A percentile compares a stretch with the other conserved stretches of the same genome.
Evolutionary conservation across 2,888 invertebrate genomes (phyloP).

Genomic region (Rhingia rostrata): DNA sequence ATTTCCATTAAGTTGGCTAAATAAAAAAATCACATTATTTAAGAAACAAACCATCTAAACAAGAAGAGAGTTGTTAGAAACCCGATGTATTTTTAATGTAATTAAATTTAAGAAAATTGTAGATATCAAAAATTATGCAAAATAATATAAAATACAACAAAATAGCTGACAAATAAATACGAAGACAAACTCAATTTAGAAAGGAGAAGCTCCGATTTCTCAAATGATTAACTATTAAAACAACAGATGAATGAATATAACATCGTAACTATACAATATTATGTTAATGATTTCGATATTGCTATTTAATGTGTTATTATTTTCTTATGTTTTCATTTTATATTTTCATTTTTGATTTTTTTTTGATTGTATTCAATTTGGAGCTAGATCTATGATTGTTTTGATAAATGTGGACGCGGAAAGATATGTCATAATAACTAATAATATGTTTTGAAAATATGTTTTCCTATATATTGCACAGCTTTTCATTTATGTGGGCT

Average conservation of each 20-base stretch:
- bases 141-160: constrained; percentile 19
- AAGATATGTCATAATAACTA: no score
- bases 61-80: constrained; percentile 38
- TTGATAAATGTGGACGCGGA: no score
- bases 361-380: no score
- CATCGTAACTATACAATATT: constrained; percentile 39
- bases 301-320: no score
- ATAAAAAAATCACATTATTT: constrained; percentile 18
- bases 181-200: constrained; percentile 30
- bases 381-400: no score
- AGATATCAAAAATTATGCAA: constrained; percentile 66
- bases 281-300: neutral
- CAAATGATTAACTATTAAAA: constrained; percentile 72
- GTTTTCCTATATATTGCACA: no score
- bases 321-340: no score
- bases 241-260: constrained; percentile 62
- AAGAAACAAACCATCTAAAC: constrained; percentile 3
- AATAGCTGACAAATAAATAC: constrained; percentile 63
- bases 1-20: constrained; percentile 47
- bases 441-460: no score
- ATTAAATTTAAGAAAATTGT: constrained; percentile 66
- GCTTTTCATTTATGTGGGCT: no score
- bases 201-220: constrained; percentile 26
- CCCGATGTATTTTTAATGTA: constrained; percentile 66
- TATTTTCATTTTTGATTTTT: no score